Conservation (phyloP, 2,797 vertebrate species). For the Tenualosa ilisha region DNA sequence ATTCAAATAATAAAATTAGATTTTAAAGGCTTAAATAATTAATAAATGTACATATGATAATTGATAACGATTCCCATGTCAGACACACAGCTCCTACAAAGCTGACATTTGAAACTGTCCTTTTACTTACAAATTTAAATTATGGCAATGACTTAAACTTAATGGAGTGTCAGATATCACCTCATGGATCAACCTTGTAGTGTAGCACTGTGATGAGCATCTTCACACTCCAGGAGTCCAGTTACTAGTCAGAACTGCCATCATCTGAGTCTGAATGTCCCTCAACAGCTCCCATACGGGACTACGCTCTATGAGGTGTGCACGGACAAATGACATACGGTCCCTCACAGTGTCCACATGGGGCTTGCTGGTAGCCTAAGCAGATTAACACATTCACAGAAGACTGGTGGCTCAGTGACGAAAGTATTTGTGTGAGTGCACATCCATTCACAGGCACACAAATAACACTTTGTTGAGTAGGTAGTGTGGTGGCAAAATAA, state of each 20-base stretch:
- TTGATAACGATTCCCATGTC: neutral
- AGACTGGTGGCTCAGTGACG: neutral
- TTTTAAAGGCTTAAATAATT: neutral
- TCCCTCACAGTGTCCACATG: slow-evolving; percentile 71
- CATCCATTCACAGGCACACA: slow-evolving; percentile 24
- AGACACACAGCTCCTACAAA: neutral
- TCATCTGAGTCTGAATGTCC: slow-evolving; percentile 59
- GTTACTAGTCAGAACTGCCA: neutral
- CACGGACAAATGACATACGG: slow-evolving; percentile 78
- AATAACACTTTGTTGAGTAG: neutral
- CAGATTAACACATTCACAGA: slow-evolving; percentile 17
- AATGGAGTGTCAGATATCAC: neutral
- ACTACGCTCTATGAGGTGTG: slow-evolving; percentile 74
- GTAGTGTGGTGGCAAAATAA: neutral
- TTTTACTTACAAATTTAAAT: neutral
- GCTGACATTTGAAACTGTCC: neutral
- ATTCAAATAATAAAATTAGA: neutral
- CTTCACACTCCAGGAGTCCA: neutral
- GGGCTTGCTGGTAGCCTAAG: slow-evolving; percentile 85
- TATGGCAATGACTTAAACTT: neutral
- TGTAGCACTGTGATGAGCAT: neutral
- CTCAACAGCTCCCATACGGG: slow-evolving; percentile 84
- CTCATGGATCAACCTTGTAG: neutral
- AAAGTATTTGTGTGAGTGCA: neutral
- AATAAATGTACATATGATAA: neutral